Base-by-base conservation (phyloP, 2,113 vertebrate species). In the Myodes glareolus region DNA sequence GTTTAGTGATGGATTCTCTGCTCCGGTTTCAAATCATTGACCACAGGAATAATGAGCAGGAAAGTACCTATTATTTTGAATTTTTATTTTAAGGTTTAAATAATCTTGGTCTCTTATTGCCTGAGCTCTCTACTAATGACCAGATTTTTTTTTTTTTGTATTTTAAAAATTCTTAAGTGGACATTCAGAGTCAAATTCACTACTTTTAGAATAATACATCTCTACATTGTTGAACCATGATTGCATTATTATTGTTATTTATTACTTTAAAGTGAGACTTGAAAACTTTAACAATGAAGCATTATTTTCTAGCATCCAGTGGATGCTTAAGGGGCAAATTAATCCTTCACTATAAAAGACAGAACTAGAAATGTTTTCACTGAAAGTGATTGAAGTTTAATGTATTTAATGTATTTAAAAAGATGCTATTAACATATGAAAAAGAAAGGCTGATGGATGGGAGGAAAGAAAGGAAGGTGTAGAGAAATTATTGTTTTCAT, bases 61-160 rank as follows among this genome's bases (percentile, higher is more conserved):
- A 81, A 45, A 47, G 1, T 65, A 19, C 16, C 42, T 67, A 10
- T 45, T 81, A 31, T 73, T 90, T 91, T 87, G 27, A 73, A 50
- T 7, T 92, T 91, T 9, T 72, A 17, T 96, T 65, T 65, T 33
- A 12, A 33, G 61, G 42, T 92, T 92, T 70, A 87, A 96, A 90
- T 90, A 67, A 94, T 61, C 39, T 86, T 21, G 82, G n/a, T 23
- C 16, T 45, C 95, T 91, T 63, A 19, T 58, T 90, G 8, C 70
- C 31, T 92, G 4, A 82, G 91, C 45, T 90, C 25, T 63, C 19
- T 93, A 65, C 6, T 82, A 14, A 61, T 17, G 31, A 45, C 2
- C 6, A 86, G 16, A 91, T 91, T 80, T 16, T 75, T 31, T 21
- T 84, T 27, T 21, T 78, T 7, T 1, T 47, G 45, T 19, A 91